A percentile compares a stretch with the other conserved stretches of the same genome.
Evolutionary conservation across 2,113 vertebrate genomes (phyloP).

Genomic region (Rhizomys pruinosus): DNA sequence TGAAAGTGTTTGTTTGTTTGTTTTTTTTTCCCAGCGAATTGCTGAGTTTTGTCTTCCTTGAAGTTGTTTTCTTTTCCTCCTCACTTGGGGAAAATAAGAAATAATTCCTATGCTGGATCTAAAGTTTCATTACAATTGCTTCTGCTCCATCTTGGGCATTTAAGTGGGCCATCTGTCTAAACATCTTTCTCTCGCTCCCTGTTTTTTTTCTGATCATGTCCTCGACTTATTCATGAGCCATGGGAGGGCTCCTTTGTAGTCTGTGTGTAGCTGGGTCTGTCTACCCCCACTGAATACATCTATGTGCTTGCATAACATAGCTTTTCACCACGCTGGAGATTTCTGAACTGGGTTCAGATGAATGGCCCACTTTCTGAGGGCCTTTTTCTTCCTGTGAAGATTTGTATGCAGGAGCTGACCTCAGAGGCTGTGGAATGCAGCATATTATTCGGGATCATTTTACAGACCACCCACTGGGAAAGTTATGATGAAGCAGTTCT

Average conservation of each 20-base stretch:
- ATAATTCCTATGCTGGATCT: conserved; percentile 96
- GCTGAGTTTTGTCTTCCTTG: conserved; percentile 91
- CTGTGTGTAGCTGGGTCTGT: conserved; percentile 92
- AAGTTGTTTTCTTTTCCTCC: conserved; percentile 59
- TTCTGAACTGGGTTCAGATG: conserved; percentile 96
- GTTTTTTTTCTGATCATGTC: conserved; percentile 99
- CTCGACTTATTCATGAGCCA: conserved; percentile 99
- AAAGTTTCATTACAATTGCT: conserved; percentile 99
- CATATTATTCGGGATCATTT: conserved; percentile 98
- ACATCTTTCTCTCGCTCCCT: conserved; percentile 91
- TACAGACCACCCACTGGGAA: conserved; percentile 93
- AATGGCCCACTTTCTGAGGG: conserved; percentile 95
- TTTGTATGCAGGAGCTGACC: conserved; percentile 98
- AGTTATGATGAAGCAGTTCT: conserved; percentile 97
- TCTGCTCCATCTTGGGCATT: conserved; percentile 94
- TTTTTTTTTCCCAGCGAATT: conserved; percentile 89
- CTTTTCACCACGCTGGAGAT: conserved; percentile 93
- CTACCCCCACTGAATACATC: conserved; percentile 97
- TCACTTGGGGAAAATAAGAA: conserved; percentile 87
- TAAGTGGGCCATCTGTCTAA: conserved; percentile 99
- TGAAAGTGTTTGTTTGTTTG: conserved; percentile 83
- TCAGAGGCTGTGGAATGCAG: conserved; percentile 93
- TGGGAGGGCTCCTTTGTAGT: conserved; percentile 99
- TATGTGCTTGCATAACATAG: conserved; percentile 95
- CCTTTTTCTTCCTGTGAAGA: conserved; percentile 89